Conservation (phyloP, 2,888 invertebrate species). For the Drosophila flavopinicola region DNA sequence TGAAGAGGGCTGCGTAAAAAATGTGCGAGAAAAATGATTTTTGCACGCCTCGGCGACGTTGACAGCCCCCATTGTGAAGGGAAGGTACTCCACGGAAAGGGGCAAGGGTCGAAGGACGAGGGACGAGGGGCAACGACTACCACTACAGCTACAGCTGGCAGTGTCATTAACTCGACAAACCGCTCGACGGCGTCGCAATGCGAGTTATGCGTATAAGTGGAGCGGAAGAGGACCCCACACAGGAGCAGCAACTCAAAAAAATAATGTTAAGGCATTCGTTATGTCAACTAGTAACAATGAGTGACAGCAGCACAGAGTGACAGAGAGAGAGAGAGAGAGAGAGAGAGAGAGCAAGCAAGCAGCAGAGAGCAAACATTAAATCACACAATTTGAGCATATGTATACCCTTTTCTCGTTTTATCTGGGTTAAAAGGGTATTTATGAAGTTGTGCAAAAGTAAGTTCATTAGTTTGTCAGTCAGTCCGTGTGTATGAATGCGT, state of each 20-base stretch:
- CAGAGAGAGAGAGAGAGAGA: conserved; percentile 1
- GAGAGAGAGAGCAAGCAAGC: not conserved
- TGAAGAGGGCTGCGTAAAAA: conserved; percentile 58
- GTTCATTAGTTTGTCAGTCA: no score
- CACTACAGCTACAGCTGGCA: conserved; percentile 65
- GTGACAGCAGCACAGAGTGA: conserved; percentile 6
- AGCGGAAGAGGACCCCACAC: conserved; percentile 65
- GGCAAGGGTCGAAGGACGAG: not conserved
- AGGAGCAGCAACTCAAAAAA: conserved; percentile 29
- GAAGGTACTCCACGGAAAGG: conserved; percentile 4
- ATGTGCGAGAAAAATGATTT: conserved; percentile 75
- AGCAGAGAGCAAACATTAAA: conserved; percentile 47
- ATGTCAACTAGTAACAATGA: conserved; percentile 76
- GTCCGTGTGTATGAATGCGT: no score
- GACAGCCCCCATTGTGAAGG: conserved; percentile 42
- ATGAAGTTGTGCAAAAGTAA: no score
- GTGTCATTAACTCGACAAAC: conserved; percentile 79
- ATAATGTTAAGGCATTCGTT: conserved; percentile 76
- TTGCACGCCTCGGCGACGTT: conserved; percentile 71
- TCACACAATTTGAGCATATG: conserved; percentile 65
- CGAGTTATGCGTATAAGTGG: conserved; percentile 73
- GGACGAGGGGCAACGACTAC: conserved; percentile 30
- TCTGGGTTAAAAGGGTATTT: no score
- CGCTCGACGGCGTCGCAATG: conserved; percentile 56
- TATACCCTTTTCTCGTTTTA: no score